A percentile compares a stretch with the other conserved stretches of the same genome.
Evolutionary conservation across 2,797 vertebrate genomes (phyloP).

Genomic region (Glossophaga mutica): DNA sequence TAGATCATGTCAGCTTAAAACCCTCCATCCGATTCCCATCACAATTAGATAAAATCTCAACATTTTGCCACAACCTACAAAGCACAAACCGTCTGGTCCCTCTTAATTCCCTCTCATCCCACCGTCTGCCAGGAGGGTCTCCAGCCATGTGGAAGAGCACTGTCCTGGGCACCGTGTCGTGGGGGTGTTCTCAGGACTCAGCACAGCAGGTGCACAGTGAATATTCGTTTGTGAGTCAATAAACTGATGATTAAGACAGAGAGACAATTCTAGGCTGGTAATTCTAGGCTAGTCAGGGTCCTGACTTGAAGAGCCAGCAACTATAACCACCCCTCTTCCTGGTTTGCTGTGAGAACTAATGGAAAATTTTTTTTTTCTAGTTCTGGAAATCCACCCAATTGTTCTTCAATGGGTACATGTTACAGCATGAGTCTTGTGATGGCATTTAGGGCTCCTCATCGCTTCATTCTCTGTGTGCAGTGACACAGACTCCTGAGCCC

Average conservation of each 20-base stretch:
- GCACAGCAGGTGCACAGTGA: background rate
- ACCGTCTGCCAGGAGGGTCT: background rate
- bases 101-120: background rate
- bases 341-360: background rate
- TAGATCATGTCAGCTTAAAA: background rate
- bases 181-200: background rate
- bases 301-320: background rate
- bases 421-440: background rate
- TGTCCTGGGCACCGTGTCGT: background rate
- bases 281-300: background rate
- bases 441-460: background rate
- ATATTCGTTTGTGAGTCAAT: background rate
- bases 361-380: background rate
- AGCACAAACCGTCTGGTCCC: background rate
- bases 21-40: background rate
- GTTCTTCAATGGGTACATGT: background rate
- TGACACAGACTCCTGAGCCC: background rate
- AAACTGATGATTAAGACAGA: background rate
- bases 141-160: background rate
- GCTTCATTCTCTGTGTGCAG: background rate
- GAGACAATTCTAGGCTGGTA: background rate
- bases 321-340: background rate
- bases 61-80: background rate
- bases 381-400: background rate
- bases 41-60: background rate